These are phyloP conservation scores for Diplosoma virens DNA, from an alignment of 23 tunicate species.

Conservation along the genomic window DNA sequence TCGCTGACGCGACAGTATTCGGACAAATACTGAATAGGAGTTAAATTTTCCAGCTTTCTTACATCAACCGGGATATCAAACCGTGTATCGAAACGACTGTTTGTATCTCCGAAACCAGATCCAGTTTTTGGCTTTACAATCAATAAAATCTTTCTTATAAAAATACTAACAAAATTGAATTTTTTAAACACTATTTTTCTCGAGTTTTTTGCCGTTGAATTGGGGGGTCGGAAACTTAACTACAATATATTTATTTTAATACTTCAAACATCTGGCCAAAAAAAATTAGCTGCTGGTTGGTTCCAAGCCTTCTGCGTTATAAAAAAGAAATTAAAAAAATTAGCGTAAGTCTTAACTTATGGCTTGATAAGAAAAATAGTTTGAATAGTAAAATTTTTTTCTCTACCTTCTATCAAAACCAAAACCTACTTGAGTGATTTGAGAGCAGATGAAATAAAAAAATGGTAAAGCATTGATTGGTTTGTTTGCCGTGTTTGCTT, in stretches of 20 bases:
- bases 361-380: no score
- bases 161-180: background rate
- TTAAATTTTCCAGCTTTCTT: conserved; percentile 41
- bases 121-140: conserved; percentile 26
- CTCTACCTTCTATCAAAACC: no score
- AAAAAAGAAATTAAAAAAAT: no score
- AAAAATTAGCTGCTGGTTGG: no score
- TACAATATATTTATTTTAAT: no score
- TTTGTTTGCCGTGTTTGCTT: conserved; percentile 80
- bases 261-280: no score
- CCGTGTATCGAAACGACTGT: conserved; percentile 67
- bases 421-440: conserved; percentile 41
- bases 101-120: conserved; percentile 63
- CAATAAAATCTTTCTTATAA: background rate
- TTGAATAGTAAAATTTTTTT: no score
- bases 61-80: conserved; percentile 68
- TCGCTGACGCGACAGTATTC: conserved; percentile 56
- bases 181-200: no score
- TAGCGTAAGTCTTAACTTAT: no score
- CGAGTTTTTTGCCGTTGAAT: no score
- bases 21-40: conserved; percentile 56
- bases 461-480: conserved; percentile 33
- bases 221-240: no score
- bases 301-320: no score
- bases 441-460: conserved; percentile 34